Evolutionary conservation across 2,113 vertebrate species (phyloP).

Genomic region (Coracopsis vasa): DNA sequence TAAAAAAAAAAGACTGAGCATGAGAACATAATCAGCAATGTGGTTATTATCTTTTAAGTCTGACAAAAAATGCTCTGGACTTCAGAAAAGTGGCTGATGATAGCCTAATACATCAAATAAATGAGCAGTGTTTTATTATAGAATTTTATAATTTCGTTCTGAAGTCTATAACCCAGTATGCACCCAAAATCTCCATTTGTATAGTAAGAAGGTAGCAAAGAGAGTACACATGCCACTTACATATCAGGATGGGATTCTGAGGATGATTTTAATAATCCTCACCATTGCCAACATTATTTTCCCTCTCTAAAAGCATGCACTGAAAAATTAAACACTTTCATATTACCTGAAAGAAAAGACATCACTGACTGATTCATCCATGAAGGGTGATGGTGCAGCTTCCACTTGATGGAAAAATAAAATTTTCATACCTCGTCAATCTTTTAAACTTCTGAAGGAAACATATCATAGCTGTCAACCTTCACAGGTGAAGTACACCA

Average conservation of each 20-base stretch:
- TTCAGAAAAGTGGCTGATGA: not conserved
- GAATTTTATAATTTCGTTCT: not conserved
- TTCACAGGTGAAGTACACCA: not conserved
- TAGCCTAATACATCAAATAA: not conserved
- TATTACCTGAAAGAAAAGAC: not conserved
- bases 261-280: not conserved
- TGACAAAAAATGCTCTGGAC: not conserved
- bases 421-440: not conserved
- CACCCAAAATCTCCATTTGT: not conserved
- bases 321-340: conserved; percentile 10
- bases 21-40: not conserved
- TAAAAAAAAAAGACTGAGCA: not conserved
- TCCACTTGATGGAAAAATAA: conserved; percentile 1
- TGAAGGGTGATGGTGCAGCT: not conserved
- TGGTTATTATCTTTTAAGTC: not conserved
- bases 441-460: not conserved
- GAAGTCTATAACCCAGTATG: not conserved
- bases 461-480: not conserved
- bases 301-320: not conserved
- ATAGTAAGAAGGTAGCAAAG: not conserved
- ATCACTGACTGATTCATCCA: not conserved
- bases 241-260: not conserved
- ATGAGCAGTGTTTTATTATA: not conserved
- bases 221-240: not conserved
- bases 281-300: not conserved